phyloP scores from a whole-genome alignment of 2,113 vertebrate genomes.

The Gopherus evgoodei region DNA sequence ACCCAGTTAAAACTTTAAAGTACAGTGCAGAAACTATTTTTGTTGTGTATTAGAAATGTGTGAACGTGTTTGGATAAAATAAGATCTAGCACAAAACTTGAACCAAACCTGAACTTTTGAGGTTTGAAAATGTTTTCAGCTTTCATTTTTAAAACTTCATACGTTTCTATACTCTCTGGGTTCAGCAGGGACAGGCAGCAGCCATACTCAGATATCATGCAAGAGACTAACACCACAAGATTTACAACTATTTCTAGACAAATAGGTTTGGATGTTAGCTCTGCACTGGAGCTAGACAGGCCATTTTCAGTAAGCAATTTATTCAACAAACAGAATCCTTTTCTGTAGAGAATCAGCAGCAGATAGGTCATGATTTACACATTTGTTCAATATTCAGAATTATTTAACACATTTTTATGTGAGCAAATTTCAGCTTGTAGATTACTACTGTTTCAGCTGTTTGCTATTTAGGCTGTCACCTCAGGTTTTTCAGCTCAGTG shows the following conservation, averaged over 20 bases:
- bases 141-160: neutral
- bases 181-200: constrained; percentile 1
- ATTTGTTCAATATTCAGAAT: neutral
- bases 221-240: neutral
- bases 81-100: neutral
- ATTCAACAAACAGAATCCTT: neutral
- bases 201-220: neutral
- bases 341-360: neutral
- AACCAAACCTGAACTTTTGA: neutral
- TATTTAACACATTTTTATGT: neutral
- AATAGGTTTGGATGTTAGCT: neutral
- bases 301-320: constrained; percentile 16
- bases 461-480: neutral
- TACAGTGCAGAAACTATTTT: neutral
- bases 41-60: neutral
- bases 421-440: neutral
- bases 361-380: accelerated
- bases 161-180: neutral
- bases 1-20: neutral
- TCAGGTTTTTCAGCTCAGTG: neutral
- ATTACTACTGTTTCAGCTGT: neutral
- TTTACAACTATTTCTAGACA: neutral
- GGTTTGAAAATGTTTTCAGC: accelerated
- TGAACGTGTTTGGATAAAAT: neutral
- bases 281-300: neutral